Percentiles rank a stretch among this genome's conserved stretches.
Conservation (phyloP, 2,888 invertebrate genomes). For the Hirtodrosophila trivittata region DNA sequence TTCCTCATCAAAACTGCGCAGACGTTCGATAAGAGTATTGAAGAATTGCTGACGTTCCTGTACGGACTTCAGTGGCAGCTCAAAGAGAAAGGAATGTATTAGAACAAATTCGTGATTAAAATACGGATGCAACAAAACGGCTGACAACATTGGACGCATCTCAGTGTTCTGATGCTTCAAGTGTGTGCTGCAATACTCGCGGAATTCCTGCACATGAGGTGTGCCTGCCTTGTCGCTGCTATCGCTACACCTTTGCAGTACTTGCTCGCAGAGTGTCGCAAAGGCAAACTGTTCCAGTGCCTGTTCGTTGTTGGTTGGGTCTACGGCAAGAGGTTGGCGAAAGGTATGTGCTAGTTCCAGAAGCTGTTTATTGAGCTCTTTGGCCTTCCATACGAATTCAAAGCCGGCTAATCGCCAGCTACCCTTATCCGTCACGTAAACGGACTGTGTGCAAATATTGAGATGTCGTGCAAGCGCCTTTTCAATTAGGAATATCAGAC, state of each 20-base stretch:
- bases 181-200: constrained; percentile 88
- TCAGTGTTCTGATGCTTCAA: constrained; percentile 88
- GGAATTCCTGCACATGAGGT: constrained; percentile 88
- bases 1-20: constrained; percentile 90
- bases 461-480: constrained; percentile 92
- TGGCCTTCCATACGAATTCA: constrained; percentile 90
- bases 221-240: constrained; percentile 85
- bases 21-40: constrained; percentile 87
- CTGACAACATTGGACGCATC: constrained; percentile 88
- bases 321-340: constrained; percentile 89
- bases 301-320: constrained; percentile 84
- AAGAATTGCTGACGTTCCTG: constrained; percentile 92
- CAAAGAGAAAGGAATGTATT: constrained; percentile 92
- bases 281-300: constrained; percentile 91
- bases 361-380: constrained; percentile 87
- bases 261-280: constrained; percentile 90
- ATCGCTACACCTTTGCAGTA: constrained; percentile 84
- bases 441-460: constrained; percentile 90
- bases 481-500: constrained; percentile 92
- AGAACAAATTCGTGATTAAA: constrained; percentile 94
- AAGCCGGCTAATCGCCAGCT: constrained; percentile 94
- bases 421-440: constrained; percentile 93
- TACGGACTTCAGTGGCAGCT: constrained; percentile 91
- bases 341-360: constrained; percentile 88
- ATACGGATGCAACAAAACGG: constrained; percentile 89